A percentile compares a stretch with the other conserved stretches of the same genome.
These are phyloP conservation scores for Chrysodeixis includens DNA, from an alignment of 2,888 invertebrate genomes.

Conservation along the genomic window DNA sequence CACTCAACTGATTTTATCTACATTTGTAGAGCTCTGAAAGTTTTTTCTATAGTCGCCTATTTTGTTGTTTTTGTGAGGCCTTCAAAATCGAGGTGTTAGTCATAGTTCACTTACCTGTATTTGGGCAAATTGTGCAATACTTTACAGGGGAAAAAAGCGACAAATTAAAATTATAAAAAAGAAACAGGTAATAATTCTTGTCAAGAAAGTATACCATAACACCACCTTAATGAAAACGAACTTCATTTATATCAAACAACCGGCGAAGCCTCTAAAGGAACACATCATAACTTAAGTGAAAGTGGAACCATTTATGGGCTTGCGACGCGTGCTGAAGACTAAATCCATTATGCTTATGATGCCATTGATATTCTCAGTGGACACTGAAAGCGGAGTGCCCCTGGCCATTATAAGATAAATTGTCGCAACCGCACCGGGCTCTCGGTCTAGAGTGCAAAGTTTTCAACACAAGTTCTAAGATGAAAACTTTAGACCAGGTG, in stretches of 20 bases:
- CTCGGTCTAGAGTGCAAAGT: conserved; percentile 52
- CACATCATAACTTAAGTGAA: conserved; percentile 75
- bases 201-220: neutral
- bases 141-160: too few relatives aligned
- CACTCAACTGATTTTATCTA: conserved; percentile 44
- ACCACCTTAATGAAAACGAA: neutral
- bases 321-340: conserved; percentile 66
- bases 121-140: too few relatives aligned
- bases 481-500: conserved; percentile 13
- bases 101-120: conserved; percentile 23
- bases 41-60: conserved; percentile 19
- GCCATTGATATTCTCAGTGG: conserved; percentile 77
- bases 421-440: conserved; percentile 46
- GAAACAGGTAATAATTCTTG: too few relatives aligned
- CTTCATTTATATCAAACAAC: conserved; percentile 49
- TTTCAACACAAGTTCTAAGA: conserved; percentile 37
- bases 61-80: conserved; percentile 28
- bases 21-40: conserved; percentile 44
- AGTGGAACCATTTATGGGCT: conserved; percentile 68
- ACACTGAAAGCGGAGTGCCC: conserved; percentile 66
- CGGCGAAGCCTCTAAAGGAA: conserved; percentile 60
- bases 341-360: conserved; percentile 75
- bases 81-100: conserved; percentile 19
- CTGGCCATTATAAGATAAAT: conserved; percentile 64
- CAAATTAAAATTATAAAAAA: too few relatives aligned